These are phyloP conservation scores for Oncorhynchus kisutch DNA, from an alignment of 2,113 vertebrate genomes.

Conservation along the genomic window DNA sequence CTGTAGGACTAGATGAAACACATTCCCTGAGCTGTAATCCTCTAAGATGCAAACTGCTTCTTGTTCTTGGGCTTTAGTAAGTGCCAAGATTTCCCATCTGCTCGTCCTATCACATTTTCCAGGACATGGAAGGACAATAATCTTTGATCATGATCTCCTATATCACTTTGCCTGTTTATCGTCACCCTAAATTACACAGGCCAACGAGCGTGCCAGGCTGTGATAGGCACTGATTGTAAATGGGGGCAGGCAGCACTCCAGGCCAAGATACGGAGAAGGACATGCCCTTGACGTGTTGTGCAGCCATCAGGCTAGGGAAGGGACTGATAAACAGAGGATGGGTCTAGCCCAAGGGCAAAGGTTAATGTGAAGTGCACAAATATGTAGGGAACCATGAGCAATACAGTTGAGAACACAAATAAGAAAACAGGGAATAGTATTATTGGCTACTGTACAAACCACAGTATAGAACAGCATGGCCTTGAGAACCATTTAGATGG, in stretches of 20 bases:
- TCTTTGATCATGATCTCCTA: neutral
- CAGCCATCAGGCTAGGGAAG: slow-evolving; percentile 41
- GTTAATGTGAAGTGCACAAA: slow-evolving; percentile 53
- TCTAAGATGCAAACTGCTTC: neutral
- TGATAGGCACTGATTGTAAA: slow-evolving; percentile 19
- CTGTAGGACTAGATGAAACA: neutral
- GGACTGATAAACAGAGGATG: slow-evolving; percentile 35
- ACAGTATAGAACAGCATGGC: neutral
- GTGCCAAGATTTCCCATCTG: neutral
- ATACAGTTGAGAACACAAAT: slow-evolving; percentile 31
- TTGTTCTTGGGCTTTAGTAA: neutral
- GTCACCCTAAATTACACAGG: slow-evolving; percentile 43
- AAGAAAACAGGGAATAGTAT: neutral
- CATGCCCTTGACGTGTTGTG: slow-evolving; percentile 60
- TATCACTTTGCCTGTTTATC: slow-evolving; percentile 38
- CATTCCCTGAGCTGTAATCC: neutral
- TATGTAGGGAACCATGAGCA: slow-evolving; percentile 44
- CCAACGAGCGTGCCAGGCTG: slow-evolving; percentile 21
- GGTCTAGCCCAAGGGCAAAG: slow-evolving; percentile 49
- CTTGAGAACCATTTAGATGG: slow-evolving; percentile 4
- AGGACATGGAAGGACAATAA: neutral
- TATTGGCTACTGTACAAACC: neutral
- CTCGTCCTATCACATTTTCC: neutral
- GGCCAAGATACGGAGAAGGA: slow-evolving; percentile 48
- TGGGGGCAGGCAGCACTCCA: slow-evolving; percentile 32